Evolutionary conservation across 1,140 invertebrate genomes (phyloP), one percentile per base, ranked within the genome.

Genomic region (Lasioglossum baleicum): DNA sequence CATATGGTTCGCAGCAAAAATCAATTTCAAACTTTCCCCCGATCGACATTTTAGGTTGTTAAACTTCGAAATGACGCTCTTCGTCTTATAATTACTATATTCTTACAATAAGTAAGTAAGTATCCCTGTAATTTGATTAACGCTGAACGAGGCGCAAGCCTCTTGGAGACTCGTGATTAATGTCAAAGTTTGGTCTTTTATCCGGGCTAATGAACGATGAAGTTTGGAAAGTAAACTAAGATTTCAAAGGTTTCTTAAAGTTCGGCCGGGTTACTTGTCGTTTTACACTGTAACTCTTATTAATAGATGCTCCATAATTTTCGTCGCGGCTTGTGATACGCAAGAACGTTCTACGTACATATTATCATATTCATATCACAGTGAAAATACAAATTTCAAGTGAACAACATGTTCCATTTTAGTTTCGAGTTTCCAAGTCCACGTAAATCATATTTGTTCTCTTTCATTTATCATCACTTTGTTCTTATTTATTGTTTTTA

Each of bases 41-140:
- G 51, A 20, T 53, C 51, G 17, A 4, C 15, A 5, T 53, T 53
- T 48, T 20, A 53, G 15, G 17, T 53, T 53, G 15, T 69, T 42
- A 35, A 44, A 76, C 22, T 6, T 26, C 20, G 13, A 13, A 61
- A 63, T 35, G 13, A 4, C 17, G 26, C 26, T 71, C 65, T 7
- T 7, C 26, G 15, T n/a, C 13, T 60, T 61, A 5, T 10, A 44
- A 35, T 42, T 61, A 56, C 51, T 53, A 53, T 26, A 26, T 44
- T 61, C 31, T 53, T 17, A 53, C 15, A 53, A 53, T 53, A 53
- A 53, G 51, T 22, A 72, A 72, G 60, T 72, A 72, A 72, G 60
- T 72, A 26, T 61, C 20, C 11, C 5, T 7, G n/a, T 58, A 75
- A 83, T 75, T 80, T 74, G 72, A 70, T 83, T 67, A 67, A 67